Evolutionary conservation across 2,888 invertebrate genomes (phyloP).

Genomic region (Macrosoma leucophasiata): DNA sequence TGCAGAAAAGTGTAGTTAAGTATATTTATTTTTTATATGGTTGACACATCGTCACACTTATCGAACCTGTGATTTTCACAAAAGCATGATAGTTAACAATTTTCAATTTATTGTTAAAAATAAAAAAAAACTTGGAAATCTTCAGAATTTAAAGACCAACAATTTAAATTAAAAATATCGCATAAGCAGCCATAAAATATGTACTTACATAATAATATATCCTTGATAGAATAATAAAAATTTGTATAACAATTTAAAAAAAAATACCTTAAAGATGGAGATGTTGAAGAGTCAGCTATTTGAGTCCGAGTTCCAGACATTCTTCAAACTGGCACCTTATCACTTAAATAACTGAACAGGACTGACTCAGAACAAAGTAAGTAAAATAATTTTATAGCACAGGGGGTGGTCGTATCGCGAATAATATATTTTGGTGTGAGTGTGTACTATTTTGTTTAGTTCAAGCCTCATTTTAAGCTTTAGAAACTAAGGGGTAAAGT

Average conservation of each 20-base stretch:
- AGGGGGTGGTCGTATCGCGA: conserved; percentile 40
- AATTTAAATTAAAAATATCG: neutral
- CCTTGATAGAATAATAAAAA: neutral
- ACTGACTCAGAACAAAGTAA: conserved; percentile 36
- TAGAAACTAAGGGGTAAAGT: no score
- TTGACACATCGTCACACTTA: no score
- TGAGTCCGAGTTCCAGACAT: conserved; percentile 75
- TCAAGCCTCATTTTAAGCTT: no score
- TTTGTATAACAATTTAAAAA: conserved; percentile 7
- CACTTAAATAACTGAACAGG: conserved; percentile 25
- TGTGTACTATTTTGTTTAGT: no score
- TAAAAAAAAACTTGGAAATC: neutral
- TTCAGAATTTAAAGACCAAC: neutral
- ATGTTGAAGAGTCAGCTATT: conserved; percentile 81
- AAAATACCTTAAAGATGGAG: conserved; percentile 79
- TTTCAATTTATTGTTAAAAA: no score
- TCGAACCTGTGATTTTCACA: no score
- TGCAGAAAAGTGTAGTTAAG: no score
- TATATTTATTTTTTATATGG: no score
- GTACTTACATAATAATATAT: conserved; percentile 7
- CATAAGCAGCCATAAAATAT: conserved; percentile 1
- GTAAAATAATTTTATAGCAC: conserved; percentile 52
- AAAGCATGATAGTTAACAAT: no score
- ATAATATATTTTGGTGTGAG: conserved; percentile 25
- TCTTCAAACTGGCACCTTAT: conserved; percentile 22